phyloP scores from a whole-genome alignment of 2,113 vertebrate species.

The Perccottus glenii region DNA sequence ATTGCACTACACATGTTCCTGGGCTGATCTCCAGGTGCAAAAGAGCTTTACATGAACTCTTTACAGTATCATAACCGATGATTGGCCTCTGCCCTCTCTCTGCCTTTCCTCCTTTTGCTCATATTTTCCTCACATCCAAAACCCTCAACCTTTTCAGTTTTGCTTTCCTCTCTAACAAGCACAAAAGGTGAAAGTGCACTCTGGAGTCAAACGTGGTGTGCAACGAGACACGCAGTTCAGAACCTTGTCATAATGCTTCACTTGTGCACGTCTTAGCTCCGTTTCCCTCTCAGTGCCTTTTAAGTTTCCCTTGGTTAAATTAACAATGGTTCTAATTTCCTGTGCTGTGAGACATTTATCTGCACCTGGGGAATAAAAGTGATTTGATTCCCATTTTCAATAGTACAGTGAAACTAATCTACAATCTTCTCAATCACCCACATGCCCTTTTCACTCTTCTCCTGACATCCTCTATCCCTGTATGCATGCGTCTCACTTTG shows the following conservation, averaged over 20 bases:
- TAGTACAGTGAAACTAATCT: constrained; percentile 21
- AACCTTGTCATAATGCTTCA: constrained; percentile 64
- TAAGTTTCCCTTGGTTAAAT: constrained; percentile 16
- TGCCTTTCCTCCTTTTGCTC: constrained; percentile 11
- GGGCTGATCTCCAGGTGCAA: constrained; percentile 15
- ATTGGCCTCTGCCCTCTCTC: constrained; percentile 27
- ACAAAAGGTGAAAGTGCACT: constrained; percentile 61
- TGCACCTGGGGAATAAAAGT: constrained; percentile 25
- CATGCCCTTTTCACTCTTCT: constrained; percentile 23
- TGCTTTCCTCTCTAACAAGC: constrained; percentile 60
- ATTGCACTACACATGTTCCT: background rate
- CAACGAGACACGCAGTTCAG: constrained; percentile 64
- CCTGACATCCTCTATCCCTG: constrained; percentile 16
- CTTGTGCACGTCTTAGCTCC: constrained; percentile 36
- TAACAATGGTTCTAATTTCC: constrained; percentile 25
- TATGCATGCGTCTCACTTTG: constrained; percentile 34
- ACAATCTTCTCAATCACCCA: constrained; percentile 25
- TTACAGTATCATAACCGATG: constrained; percentile 35
- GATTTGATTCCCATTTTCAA: constrained; percentile 19
- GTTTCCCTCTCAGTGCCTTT: constrained; percentile 28
- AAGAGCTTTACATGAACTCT: constrained; percentile 28
- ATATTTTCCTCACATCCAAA: constrained; percentile 16
- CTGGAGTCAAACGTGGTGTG: constrained; percentile 63
- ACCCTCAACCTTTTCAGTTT: constrained; percentile 42
- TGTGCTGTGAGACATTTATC: constrained; percentile 27